These are phyloP conservation scores for Serripes groenlandicus DNA, from an alignment of 2,888 invertebrate species.

Conservation along the genomic window DNA sequence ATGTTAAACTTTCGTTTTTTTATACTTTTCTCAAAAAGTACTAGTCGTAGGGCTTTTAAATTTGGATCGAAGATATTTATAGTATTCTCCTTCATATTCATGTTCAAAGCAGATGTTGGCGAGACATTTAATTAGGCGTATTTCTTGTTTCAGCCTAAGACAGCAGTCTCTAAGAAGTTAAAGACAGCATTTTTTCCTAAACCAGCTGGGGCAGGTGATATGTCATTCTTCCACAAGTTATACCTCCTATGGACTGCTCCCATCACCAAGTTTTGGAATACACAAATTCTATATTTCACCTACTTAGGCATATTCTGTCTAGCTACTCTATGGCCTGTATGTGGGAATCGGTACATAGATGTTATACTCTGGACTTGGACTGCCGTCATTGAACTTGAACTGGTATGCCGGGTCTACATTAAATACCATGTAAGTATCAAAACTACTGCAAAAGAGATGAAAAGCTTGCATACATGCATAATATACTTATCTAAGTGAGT, in stretches of 20 bases:
- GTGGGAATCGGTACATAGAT: constrained; percentile 86
- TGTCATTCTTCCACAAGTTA: constrained; percentile 75
- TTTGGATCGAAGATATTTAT: too few relatives aligned
- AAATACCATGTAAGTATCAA: constrained; percentile 75
- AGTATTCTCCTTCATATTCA: too few relatives aligned
- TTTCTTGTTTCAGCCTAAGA: constrained; percentile 10
- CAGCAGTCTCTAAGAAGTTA: constrained; percentile 1
- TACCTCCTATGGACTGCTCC: constrained; percentile 86
- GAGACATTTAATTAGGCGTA: too few relatives aligned
- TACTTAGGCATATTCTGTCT: constrained; percentile 78
- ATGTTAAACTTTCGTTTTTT: too few relatives aligned
- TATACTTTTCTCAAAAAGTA: too few relatives aligned
- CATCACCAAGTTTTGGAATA: constrained; percentile 87
- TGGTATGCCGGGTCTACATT: constrained; percentile 71
- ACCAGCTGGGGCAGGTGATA: constrained; percentile 24
- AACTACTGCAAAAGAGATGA: too few relatives aligned
- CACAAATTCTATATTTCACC: constrained; percentile 81
- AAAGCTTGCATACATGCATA: too few relatives aligned
- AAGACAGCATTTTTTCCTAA: neutral
- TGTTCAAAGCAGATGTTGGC: too few relatives aligned
- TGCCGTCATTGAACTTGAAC: constrained; percentile 74
- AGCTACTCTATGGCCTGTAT: constrained; percentile 85
- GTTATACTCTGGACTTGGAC: constrained; percentile 83
- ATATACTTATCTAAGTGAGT: neutral
- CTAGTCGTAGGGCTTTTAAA: too few relatives aligned